Percentiles rank a stretch among this genome's conserved stretches.
Evolutionary conservation across 2,888 invertebrate genomes (phyloP).

Genomic region (Sesia bembeciformis): DNA sequence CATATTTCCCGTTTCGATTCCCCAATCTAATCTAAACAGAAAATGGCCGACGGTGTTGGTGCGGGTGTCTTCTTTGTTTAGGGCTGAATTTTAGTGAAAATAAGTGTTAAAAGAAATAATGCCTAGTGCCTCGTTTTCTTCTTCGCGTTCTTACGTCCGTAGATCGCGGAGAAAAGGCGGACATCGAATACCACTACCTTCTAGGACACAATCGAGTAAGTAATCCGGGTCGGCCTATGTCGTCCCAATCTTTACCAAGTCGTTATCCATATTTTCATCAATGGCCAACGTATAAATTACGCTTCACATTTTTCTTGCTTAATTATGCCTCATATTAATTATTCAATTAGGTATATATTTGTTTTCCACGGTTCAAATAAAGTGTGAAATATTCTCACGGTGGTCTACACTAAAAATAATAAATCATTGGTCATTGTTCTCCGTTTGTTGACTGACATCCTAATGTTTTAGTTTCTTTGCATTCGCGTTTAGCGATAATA

Average conservation of each 20-base stretch:
- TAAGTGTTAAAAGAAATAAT: slow-evolving; percentile 79
- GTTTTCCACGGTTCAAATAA: not conserved
- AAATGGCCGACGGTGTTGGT: slow-evolving; percentile 88
- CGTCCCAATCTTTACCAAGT: slow-evolving; percentile 49
- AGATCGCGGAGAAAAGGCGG: slow-evolving; percentile 94
- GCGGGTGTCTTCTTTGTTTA: slow-evolving; percentile 90
- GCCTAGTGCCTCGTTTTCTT: slow-evolving; percentile 96
- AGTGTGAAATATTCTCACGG: slow-evolving; percentile 14
- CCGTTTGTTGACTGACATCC: slow-evolving; percentile 45
- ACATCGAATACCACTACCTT: slow-evolving; percentile 88
- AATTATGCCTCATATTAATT: too few relatives aligned
- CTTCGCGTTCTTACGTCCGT: slow-evolving; percentile 92
- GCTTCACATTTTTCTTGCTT: slow-evolving; percentile 2
- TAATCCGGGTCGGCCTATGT: slow-evolving; percentile 68
- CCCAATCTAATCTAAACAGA: slow-evolving; percentile 78
- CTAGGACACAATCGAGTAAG: slow-evolving; percentile 87
- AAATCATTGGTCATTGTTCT: slow-evolving; percentile 48
- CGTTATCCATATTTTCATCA: slow-evolving; percentile 42
- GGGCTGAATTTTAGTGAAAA: slow-evolving; percentile 72
- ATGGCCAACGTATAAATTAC: slow-evolving; percentile 18
- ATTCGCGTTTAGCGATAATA: slow-evolving; percentile 27
- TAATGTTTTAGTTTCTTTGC: slow-evolving; percentile 36
- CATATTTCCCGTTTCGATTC: slow-evolving; percentile 61
- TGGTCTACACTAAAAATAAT: slow-evolving; percentile 23
- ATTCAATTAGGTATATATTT: not conserved